These are phyloP conservation scores for Hirudinaria manillensis DNA, from an alignment of 2,888 invertebrate species.

Conservation along the genomic window DNA sequence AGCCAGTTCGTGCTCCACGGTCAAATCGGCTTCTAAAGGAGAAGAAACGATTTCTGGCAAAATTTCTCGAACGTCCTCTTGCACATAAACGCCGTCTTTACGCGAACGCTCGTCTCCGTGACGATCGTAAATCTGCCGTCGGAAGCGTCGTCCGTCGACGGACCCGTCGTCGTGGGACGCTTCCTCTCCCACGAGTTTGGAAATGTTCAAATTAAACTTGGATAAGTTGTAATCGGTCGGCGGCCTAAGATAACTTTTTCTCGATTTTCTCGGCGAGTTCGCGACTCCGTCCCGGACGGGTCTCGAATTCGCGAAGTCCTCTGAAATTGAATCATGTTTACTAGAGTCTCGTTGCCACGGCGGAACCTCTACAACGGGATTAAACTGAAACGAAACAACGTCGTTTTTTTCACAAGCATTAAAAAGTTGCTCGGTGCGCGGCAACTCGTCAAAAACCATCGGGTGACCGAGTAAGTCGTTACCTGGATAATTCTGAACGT, in stretches of 20 bases:
- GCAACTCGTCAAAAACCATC: constrained; percentile 5
- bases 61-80: neutral
- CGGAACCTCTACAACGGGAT: no score
- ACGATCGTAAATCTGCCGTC: neutral
- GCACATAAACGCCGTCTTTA: neutral
- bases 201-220: neutral
- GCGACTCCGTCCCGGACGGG: neutral
- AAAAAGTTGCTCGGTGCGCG: neutral
- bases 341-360: no score
- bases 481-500: neutral
- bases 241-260: neutral
- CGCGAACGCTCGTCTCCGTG: neutral
- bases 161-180: neutral
- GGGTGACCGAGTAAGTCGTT: neutral
- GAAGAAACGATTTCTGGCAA: neutral
- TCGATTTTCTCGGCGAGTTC: constrained; percentile 2
- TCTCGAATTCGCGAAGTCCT: neutral
- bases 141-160: neutral
- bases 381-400: no score
- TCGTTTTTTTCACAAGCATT: neutral
- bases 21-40: neutral
- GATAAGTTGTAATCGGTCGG: constrained; percentile 15
- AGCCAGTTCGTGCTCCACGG: constrained; percentile 27
- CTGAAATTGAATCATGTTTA: constrained; percentile 10
- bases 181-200: neutral